Base-by-base conservation (phyloP, 2,797 vertebrate species). In the Scomberomorus guttatus region DNA sequence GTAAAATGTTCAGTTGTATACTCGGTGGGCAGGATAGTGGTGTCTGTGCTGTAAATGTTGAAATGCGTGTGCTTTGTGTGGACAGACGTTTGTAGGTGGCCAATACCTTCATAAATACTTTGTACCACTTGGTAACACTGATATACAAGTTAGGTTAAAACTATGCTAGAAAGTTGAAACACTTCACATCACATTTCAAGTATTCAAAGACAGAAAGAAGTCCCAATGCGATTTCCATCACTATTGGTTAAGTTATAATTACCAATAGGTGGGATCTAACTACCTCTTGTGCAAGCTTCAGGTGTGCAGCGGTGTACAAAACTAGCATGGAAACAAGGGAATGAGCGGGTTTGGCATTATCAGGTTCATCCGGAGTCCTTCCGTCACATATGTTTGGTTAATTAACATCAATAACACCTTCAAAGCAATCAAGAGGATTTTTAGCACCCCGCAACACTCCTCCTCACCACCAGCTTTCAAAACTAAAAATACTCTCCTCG, bases 391-490 rank as follows among this genome's bases (percentile, higher is more conserved):
- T 56, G 46, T 66, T 42, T 46, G 34, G 29, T 34, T 72, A 63
- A 72, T 66, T 58, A 66, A 70, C 18, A 42, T 59, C 22, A 12
- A 3, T 29, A 34, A 83, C 67, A 74, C 59, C n/a, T 67, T 76
- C 18, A 6, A 15, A 64, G 20, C 37, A 39, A 62, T 17, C 50
- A 46, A 51, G 18, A 2, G 13, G 25, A 39, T 34, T 37, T 32
- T 68, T 34, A 50, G 12, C 29, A 27, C 48, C 32, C 5, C 1
- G 13, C 24, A 24, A 27, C 24, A 48, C n/a, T 37, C 9, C 0
- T 58, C 48, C 51, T 22, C 6, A 11, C 32, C 52, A 52, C 22
- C 14, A 57, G 11, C 20, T 51, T 27, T 64, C 1, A 44, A 39
- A 2, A 7, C 60, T 76, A 13, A 72, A 75, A 22, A 76, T 64